These are phyloP conservation scores for Pteria penguin DNA, from an alignment of 2,888 invertebrate species.

Conservation along the genomic window DNA sequence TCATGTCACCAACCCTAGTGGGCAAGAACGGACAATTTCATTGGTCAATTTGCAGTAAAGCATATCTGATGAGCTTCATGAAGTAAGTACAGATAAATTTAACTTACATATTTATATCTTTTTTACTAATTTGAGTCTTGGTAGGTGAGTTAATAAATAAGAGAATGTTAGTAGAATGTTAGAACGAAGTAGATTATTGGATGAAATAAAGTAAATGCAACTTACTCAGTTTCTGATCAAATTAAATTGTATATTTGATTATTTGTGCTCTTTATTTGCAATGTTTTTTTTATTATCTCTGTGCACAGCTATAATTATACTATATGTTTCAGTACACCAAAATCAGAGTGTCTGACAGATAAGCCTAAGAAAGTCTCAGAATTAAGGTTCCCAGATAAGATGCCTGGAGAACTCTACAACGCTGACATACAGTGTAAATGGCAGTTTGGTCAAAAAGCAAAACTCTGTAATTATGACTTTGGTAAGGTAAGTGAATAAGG, in stretches of 20 bases:
- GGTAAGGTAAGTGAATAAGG: conserved; percentile 73
- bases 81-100: too few relatives aligned
- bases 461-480: conserved; percentile 74
- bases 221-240: too few relatives aligned
- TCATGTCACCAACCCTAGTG: conserved; percentile 75
- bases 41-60: conserved; percentile 76
- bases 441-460: conserved; percentile 71
- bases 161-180: too few relatives aligned
- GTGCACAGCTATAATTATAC: too few relatives aligned
- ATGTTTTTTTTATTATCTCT: too few relatives aligned
- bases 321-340: conserved; percentile 59
- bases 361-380: conserved; percentile 67
- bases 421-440: conserved; percentile 71
- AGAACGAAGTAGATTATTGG: too few relatives aligned
- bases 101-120: too few relatives aligned
- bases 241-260: too few relatives aligned
- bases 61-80: conserved; percentile 73
- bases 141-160: too few relatives aligned
- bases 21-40: conserved; percentile 72
- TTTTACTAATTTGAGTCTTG: too few relatives aligned
- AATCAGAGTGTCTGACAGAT: conserved; percentile 67
- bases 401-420: conserved; percentile 70
- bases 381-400: conserved; percentile 68
- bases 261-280: too few relatives aligned
- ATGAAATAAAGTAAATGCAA: too few relatives aligned